A percentile compares a stretch with the other conserved stretches of the same genome.
Evolutionary conservation across 1,140 invertebrate species (phyloP).

Genomic region (Drosophila ananassae): DNA sequence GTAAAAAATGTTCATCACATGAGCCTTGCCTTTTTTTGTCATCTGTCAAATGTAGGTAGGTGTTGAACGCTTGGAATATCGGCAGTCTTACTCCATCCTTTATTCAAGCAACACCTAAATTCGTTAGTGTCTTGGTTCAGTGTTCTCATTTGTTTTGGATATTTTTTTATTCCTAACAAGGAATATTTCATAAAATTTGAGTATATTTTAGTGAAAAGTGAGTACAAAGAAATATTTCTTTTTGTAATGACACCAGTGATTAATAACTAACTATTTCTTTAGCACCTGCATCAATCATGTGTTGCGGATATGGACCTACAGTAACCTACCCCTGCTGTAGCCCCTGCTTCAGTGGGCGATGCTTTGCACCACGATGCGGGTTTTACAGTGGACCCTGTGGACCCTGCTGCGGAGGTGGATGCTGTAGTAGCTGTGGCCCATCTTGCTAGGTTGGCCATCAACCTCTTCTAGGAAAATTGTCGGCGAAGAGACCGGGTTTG

Average conservation of each 20-base stretch:
- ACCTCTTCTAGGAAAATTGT: neutral
- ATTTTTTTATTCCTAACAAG: neutral
- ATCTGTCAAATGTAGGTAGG: slow-evolving; percentile 2
- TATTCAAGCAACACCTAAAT: slow-evolving; percentile 22
- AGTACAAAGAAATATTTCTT: neutral
- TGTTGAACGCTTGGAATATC: neutral
- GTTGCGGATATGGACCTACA: slow-evolving; percentile 39
- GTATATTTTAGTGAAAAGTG: neutral
- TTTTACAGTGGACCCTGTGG: slow-evolving; percentile 34
- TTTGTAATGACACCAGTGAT: too few relatives aligned
- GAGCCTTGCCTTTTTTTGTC: slow-evolving; percentile 15
- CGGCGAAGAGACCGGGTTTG: neutral
- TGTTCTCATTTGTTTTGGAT: slow-evolving; percentile 9
- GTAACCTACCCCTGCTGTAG: slow-evolving; percentile 44
- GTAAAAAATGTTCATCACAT: slow-evolving; percentile 9
- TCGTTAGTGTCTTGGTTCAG: slow-evolving; percentile 9
- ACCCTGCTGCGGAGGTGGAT: slow-evolving; percentile 40
- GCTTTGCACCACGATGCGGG: slow-evolving; percentile 28
- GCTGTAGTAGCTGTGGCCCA: slow-evolving; percentile 40
- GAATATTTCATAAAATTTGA: neutral
- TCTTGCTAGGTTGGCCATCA: slow-evolving; percentile 12
- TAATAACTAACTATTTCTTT: too few relatives aligned
- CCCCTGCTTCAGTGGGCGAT: slow-evolving; percentile 44
- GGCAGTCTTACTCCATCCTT: slow-evolving; percentile 25
- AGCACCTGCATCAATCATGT: slow-evolving; percentile 19